Evolutionary conservation across 2,113 vertebrate genomes (phyloP), one percentile per base, ranked within the genome.

Genomic region (Cololabis saira): DNA sequence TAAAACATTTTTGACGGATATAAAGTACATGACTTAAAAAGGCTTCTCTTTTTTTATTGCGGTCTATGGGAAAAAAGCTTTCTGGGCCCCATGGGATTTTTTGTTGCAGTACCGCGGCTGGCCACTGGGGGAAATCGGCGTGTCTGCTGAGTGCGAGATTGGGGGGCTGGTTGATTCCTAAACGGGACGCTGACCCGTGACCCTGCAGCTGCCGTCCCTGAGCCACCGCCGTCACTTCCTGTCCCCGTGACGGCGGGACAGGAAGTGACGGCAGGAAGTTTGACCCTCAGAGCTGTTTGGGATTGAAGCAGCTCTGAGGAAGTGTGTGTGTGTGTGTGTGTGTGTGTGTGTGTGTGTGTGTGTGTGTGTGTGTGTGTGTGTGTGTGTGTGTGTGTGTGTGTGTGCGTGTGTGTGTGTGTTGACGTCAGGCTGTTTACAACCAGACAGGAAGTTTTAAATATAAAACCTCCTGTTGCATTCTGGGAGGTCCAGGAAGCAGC

Each of bases 381-480:
- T 3, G 61, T 47, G 50, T 47, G 43, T 59, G 51, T 22, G 10
- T 65, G 33, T 37, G 33, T 11, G 33, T 37, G 33, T 37, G 33
- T 11, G 10, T 37, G 33, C 10, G 33, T 11, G 33, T 37, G 33
- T 37, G 33, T 37, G 33, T 37, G 33, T 37, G 33, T 37, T 71
- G 62, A 64, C 40, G 40, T 75, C 62, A 68, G 22, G 27, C n/a
- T 72, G 81, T 83, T 76, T 83, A 79, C 63, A n/a, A 44, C 33
- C 56, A 58, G 17, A 40, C 16, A 68, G 75, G 76, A 70, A 61
- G 47, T 58, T 83, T n/a, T n/a, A n/a, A n/a, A n/a, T n/a, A n/a
- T n/a, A n/a, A n/a, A n/a, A n/a, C n/a, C n/a, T n/a, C 64, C 76
- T 61, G 62, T 71, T 55, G 54, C 42, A 18, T 74, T 16, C 69